Evolutionary conservation across 1,140 invertebrate species (phyloP).

Genomic region (Onthophagus taurus): DNA sequence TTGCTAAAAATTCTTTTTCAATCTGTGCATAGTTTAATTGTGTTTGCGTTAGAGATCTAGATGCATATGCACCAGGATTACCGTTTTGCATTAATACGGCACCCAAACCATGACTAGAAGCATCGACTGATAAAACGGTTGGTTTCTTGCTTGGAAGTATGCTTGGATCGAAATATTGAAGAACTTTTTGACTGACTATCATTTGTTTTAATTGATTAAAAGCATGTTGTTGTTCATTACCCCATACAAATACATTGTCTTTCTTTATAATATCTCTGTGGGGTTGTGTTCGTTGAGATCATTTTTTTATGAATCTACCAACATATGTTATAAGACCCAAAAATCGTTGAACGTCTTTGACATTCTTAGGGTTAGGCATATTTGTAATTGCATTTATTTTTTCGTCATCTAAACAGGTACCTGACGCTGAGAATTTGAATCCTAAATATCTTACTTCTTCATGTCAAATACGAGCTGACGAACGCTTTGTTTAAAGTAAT

Average conservation of each 20-base stretch:
- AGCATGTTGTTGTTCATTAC: slow-evolving; percentile 15
- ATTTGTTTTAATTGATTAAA: slow-evolving; percentile 26
- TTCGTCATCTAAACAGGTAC: too few relatives aligned
- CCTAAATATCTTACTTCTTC: too few relatives aligned
- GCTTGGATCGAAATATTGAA: slow-evolving; percentile 27
- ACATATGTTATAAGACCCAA: slow-evolving; percentile 38
- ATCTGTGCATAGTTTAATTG: slow-evolving; percentile 29
- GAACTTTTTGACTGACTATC: slow-evolving; percentile 21
- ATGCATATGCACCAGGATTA: slow-evolving; percentile 30
- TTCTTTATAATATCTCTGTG: slow-evolving; percentile 15
- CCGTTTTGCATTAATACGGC: slow-evolving; percentile 29
- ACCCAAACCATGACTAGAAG: slow-evolving; percentile 31
- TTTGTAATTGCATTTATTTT: too few relatives aligned
- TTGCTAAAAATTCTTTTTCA: slow-evolving; percentile 17
- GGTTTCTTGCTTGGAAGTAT: slow-evolving; percentile 20
- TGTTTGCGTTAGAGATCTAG: slow-evolving; percentile 28
- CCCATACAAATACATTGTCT: slow-evolving; percentile 15
- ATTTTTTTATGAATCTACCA: slow-evolving; percentile 31
- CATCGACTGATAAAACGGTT: slow-evolving; percentile 33
- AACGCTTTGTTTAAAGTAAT: too few relatives aligned
- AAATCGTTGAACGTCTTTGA: slow-evolving; percentile 30
- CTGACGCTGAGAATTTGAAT: too few relatives aligned
- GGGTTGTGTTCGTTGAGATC: slow-evolving; percentile 15
- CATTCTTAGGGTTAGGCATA: too few relatives aligned
- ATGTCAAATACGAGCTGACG: too few relatives aligned